phyloP scores from a whole-genome alignment of 2,797 vertebrate species.

The Sciurus carolinensis region DNA sequence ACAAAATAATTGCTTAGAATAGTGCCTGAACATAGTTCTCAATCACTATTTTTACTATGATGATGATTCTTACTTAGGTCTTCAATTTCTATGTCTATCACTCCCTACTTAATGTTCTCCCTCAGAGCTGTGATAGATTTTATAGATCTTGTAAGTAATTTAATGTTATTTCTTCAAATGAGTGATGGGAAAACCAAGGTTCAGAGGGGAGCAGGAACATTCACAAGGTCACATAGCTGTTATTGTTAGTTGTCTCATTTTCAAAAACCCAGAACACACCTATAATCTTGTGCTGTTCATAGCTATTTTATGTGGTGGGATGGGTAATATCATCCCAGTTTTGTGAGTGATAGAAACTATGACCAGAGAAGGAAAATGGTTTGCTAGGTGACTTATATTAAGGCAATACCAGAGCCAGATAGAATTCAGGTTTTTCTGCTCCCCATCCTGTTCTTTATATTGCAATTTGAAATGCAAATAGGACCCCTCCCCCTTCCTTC shows the following conservation, averaged over 20 bases:
- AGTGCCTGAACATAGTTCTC: slow-evolving; percentile 22
- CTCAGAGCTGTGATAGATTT: background rate
- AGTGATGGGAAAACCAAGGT: slow-evolving; percentile 1
- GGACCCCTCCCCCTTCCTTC: background rate
- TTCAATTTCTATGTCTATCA: slow-evolving; percentile 36
- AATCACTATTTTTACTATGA: slow-evolving; percentile 43
- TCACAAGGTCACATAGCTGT: background rate
- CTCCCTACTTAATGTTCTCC: slow-evolving; percentile 41
- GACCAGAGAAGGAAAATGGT: background rate
- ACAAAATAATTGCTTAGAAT: slow-evolving; percentile 43
- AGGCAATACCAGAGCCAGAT: slow-evolving; percentile 34
- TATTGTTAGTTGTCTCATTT: slow-evolving; percentile 33
- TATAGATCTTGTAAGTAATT: slow-evolving; percentile 23
- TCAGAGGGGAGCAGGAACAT: background rate
- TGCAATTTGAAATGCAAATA: slow-evolving; percentile 39
- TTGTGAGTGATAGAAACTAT: slow-evolving; percentile 57
- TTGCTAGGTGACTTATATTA: background rate
- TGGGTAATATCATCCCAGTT: background rate
- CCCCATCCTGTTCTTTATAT: background rate
- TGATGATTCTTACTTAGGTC: slow-evolving; percentile 31
- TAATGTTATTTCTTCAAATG: slow-evolving; percentile 42
- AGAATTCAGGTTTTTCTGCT: slow-evolving; percentile 39
- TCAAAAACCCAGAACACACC: slow-evolving; percentile 1
- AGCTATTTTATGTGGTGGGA: background rate
- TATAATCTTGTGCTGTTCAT: slow-evolving; percentile 55